Evolutionary conservation across 2,113 vertebrate species (phyloP).

Genomic region (Pyxicephalus adspersus): DNA sequence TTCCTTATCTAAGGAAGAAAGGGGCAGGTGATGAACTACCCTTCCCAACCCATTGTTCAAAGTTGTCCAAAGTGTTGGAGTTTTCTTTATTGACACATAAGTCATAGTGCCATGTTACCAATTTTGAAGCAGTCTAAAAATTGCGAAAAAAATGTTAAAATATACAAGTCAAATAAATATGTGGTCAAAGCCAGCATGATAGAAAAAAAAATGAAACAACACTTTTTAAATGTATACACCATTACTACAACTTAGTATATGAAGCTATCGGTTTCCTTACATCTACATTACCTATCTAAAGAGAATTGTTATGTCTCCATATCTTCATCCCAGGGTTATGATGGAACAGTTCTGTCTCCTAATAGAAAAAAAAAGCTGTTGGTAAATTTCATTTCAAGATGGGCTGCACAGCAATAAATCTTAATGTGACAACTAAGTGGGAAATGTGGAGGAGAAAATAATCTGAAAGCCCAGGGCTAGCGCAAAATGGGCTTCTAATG

Average conservation of each 20-base stretch:
- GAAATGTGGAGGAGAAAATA: slow-evolving; percentile 39
- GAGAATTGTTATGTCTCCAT: neutral
- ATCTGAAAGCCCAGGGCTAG: slow-evolving; percentile 20
- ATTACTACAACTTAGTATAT: neutral
- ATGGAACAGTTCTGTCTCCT: slow-evolving; percentile 14
- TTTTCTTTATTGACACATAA: too few relatives aligned
- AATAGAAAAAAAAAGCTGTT: slow-evolving; percentile 40
- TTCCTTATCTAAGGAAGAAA: too few relatives aligned
- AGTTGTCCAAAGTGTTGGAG: too few relatives aligned
- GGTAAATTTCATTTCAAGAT: slow-evolving; percentile 44
- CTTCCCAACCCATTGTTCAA: too few relatives aligned
- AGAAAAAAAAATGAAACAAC: too few relatives aligned
- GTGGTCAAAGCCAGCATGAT: too few relatives aligned
- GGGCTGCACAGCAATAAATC: slow-evolving; percentile 39
- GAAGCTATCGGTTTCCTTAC: neutral
- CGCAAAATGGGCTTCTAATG: slow-evolving; percentile 10
- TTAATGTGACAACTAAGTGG: slow-evolving; percentile 49
- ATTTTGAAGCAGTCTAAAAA: too few relatives aligned
- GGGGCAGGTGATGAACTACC: too few relatives aligned
- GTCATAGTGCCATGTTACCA: too few relatives aligned
- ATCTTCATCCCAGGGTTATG: neutral
- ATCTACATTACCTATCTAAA: neutral
- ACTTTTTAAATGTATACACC: neutral
- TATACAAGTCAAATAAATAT: too few relatives aligned
- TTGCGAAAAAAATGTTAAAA: too few relatives aligned